Conservation (phyloP, 1,140 invertebrate species). For the Drosophila melanica region DNA sequence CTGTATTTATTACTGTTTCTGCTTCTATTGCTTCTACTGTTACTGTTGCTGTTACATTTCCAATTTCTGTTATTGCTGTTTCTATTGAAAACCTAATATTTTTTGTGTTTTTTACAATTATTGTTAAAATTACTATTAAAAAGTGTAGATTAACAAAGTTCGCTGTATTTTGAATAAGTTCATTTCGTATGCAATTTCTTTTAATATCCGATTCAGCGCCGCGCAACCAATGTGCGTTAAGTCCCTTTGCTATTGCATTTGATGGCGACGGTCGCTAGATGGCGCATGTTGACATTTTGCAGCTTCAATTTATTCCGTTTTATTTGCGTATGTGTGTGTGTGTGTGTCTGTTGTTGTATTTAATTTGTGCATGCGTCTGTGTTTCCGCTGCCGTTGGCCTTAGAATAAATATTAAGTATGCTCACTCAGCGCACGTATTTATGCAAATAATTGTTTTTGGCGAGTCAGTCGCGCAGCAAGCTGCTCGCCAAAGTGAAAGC, state of each 20-base stretch:
- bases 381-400: slow-evolving; percentile 44
- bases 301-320: slow-evolving; percentile 61
- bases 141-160: too few species aligned
- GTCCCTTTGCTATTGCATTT: slow-evolving; percentile 24
- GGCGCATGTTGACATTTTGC: slow-evolving; percentile 59
- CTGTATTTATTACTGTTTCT: too few species aligned
- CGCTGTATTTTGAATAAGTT: too few species aligned
- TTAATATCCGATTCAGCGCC: too few species aligned
- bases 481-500: slow-evolving; percentile 55
- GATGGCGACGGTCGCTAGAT: slow-evolving; percentile 45
- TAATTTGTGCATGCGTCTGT: slow-evolving; percentile 33
- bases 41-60: too few species aligned
- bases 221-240: neutral
- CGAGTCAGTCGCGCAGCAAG: slow-evolving; percentile 53
- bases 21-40: too few species aligned
- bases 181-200: neutral
- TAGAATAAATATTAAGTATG: slow-evolving; percentile 71
- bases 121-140: neutral
- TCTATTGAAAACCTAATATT: too few species aligned
- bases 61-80: too few species aligned
- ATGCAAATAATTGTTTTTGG: slow-evolving; percentile 79
- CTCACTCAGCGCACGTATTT: slow-evolving; percentile 46
- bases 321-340: slow-evolving; percentile 15
- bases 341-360: slow-evolving; percentile 20
- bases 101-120: neutral